Evolutionary conservation across 2,888 invertebrate species (phyloP).

Genomic region (Callinectes sapidus): DNA sequence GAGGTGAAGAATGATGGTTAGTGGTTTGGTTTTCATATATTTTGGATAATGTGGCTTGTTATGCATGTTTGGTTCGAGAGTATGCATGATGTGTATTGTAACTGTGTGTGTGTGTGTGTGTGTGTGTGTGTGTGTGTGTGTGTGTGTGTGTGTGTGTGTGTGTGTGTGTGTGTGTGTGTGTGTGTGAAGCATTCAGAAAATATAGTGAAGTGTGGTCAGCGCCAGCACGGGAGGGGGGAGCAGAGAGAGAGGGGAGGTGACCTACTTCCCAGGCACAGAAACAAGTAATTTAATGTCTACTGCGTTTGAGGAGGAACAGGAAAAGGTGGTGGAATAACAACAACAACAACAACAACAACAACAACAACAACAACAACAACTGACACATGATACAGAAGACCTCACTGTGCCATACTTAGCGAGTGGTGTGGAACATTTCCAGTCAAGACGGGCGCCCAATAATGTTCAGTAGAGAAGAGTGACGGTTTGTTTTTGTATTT

Average conservation of each 20-base stretch:
- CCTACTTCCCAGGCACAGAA: background rate
- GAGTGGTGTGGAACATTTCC: background rate
- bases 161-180: conserved; percentile 7
- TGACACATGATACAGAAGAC: background rate
- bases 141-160: conserved; percentile 36
- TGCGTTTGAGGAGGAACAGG: background rate
- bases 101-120: conserved; percentile 27
- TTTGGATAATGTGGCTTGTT: background rate
- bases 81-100: background rate
- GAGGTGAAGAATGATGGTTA: too few species aligned
- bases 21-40: too few species aligned
- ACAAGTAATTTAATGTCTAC: background rate
- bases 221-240: background rate
- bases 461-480: background rate
- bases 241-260: background rate
- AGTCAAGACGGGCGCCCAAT: background rate
- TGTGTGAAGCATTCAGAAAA: background rate
- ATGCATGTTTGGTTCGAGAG: background rate
- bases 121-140: conserved; percentile 36
- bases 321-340: conserved; percentile 1
- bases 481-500: background rate
- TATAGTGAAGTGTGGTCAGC: background rate
- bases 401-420: background rate
- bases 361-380: background rate
- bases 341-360: conserved; percentile 6